Percentiles rank a stretch among this genome's conserved stretches.
Evolutionary conservation across 2,113 vertebrate species (phyloP).

Genomic region (Mustelus asterias): DNA sequence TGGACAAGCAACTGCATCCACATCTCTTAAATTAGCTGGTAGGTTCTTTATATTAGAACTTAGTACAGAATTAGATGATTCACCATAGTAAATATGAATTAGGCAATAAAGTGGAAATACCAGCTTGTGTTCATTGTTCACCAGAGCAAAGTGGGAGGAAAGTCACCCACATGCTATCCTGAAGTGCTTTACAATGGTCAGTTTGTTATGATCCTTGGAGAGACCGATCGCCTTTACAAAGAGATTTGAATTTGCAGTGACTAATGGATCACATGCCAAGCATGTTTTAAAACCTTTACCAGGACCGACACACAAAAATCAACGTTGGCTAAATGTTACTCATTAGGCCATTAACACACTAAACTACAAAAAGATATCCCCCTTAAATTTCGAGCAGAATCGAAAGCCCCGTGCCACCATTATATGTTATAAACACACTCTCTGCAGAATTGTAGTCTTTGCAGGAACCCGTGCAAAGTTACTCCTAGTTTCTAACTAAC

Average conservation of each 20-base stretch:
- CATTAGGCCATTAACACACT: too few species aligned
- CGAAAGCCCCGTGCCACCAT: too few species aligned
- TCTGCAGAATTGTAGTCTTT: too few species aligned
- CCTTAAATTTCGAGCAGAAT: too few species aligned
- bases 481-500: too few species aligned
- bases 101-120: not conserved
- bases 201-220: not conserved
- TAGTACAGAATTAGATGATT: not conserved
- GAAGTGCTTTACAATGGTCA: not conserved
- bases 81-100: not conserved
- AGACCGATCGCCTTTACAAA: not conserved
- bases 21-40: constrained; percentile 62
- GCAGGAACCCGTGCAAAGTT: too few species aligned
- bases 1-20: constrained; percentile 59
- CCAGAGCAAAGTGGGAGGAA: not conserved
- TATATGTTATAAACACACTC: too few species aligned
- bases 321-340: too few species aligned
- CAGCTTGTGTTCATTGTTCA: not conserved
- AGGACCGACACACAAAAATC: not conserved
- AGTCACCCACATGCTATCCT: not conserved
- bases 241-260: not conserved
- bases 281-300: not conserved
- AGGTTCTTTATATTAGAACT: constrained; percentile 43
- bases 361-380: too few species aligned
- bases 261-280: not conserved